Percentiles rank a stretch among this genome's conserved stretches.
phyloP scores from a whole-genome alignment of 2,888 invertebrate genomes.

The Drosophila tripunctata region DNA sequence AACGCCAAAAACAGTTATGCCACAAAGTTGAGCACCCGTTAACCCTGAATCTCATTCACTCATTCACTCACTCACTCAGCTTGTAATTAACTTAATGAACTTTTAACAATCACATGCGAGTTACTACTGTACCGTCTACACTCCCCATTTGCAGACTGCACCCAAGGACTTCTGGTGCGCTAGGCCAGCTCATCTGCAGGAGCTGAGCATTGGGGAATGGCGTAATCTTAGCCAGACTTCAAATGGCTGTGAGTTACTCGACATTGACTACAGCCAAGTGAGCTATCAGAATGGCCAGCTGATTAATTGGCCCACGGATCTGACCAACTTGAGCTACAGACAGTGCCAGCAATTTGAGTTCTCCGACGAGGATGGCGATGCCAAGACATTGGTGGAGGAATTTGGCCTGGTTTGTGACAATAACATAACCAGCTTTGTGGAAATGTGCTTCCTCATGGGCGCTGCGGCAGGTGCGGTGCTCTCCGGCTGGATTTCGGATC shows the following conservation, averaged over 20 bases:
- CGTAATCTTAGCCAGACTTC: constrained; percentile 85
- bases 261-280: constrained; percentile 61
- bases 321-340: constrained; percentile 47
- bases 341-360: constrained; percentile 84
- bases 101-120: not conserved
- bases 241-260: constrained; percentile 84
- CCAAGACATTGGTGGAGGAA: constrained; percentile 86
- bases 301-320: constrained; percentile 59
- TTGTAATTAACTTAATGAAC: constrained; percentile 7
- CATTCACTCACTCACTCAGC: not conserved
- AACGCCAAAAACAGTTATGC: constrained; percentile 2
- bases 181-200: constrained; percentile 83
- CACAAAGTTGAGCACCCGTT: not conserved
- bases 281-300: constrained; percentile 49
- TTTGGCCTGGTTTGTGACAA: constrained; percentile 87
- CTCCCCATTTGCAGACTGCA: constrained; percentile 80
- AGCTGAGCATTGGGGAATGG: constrained; percentile 85
- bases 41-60: constrained; percentile 15
- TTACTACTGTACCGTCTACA: not conserved
- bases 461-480: constrained; percentile 88
- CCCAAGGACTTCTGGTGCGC: constrained; percentile 86
- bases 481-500: constrained; percentile 88
- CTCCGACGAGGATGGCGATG: constrained; percentile 61
- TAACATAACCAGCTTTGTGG: constrained; percentile 86
- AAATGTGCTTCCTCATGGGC: constrained; percentile 88